Conservation (phyloP, 2,888 invertebrate species). For the Podabrus alpinus region DNA sequence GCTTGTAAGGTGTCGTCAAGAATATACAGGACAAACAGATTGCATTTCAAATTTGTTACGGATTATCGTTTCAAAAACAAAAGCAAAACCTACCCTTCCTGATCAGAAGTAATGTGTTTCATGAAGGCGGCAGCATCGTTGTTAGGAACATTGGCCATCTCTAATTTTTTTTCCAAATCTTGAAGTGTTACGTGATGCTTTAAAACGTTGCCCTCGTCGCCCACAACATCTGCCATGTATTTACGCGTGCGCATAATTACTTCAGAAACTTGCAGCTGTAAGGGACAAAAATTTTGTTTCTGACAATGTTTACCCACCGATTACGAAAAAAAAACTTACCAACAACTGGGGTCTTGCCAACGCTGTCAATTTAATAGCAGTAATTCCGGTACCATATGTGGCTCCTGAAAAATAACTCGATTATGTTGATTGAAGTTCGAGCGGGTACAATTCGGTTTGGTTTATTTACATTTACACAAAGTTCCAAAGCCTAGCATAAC, state of each 20-base stretch:
- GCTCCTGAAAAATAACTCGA: constrained; percentile 66
- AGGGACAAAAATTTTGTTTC: background rate
- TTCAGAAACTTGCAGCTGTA: constrained; percentile 92
- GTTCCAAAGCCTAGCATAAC: background rate
- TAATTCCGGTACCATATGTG: constrained; percentile 93
- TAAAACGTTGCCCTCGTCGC: constrained; percentile 84
- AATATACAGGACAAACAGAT: background rate
- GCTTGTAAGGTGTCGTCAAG: background rate
- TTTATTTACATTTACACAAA: background rate
- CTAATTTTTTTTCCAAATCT: constrained; percentile 84
- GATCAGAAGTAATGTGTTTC: constrained; percentile 88
- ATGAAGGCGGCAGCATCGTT: constrained; percentile 87
- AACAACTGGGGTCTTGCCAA: constrained; percentile 94
- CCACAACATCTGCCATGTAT: constrained; percentile 91
- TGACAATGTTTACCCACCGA: background rate
- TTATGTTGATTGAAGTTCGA: background rate
- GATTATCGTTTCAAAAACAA: background rate
- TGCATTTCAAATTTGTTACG: background rate
- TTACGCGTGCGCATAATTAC: constrained; percentile 94
- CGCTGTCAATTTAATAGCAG: constrained; percentile 96
- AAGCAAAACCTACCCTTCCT: constrained; percentile 76
- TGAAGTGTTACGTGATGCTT: constrained; percentile 86
- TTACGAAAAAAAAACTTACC: constrained; percentile 65
- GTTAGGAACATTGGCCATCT: constrained; percentile 69
- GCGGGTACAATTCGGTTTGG: background rate